Evolutionary conservation across 2,888 invertebrate genomes (phyloP).

Genomic region (Drosophila setosimentum): DNA sequence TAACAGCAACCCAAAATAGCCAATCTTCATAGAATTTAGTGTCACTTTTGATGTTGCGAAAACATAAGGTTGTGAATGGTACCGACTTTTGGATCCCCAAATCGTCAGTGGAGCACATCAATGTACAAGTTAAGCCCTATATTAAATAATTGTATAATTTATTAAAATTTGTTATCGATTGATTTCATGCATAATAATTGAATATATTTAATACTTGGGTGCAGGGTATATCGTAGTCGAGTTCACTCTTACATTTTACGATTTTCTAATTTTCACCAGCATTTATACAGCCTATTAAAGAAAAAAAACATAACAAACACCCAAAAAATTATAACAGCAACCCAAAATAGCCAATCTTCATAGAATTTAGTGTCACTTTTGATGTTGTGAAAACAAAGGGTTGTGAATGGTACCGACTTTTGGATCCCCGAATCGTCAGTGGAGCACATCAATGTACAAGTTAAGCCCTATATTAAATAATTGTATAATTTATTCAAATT

Average conservation of each 20-base stretch:
- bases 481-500: neutral
- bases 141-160: neutral
- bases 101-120: neutral
- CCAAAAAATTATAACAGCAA: no score
- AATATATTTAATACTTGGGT: no score
- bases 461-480: neutral
- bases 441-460: neutral
- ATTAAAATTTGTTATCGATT: neutral
- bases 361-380: neutral
- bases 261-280: no score
- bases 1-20: neutral
- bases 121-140: neutral
- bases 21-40: neutral
- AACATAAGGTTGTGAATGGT: neutral
- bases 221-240: no score
- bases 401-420: neutral
- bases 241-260: no score
- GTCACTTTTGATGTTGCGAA: neutral
- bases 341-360: fast-evolving
- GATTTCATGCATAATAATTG: no score
- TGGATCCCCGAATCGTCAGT: neutral
- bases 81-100: neutral
- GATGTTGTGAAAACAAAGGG: neutral
- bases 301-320: no score
- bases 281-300: no score